phyloP scores from a whole-genome alignment of 2,797 vertebrate species.

The Sebastes miniatus region DNA sequence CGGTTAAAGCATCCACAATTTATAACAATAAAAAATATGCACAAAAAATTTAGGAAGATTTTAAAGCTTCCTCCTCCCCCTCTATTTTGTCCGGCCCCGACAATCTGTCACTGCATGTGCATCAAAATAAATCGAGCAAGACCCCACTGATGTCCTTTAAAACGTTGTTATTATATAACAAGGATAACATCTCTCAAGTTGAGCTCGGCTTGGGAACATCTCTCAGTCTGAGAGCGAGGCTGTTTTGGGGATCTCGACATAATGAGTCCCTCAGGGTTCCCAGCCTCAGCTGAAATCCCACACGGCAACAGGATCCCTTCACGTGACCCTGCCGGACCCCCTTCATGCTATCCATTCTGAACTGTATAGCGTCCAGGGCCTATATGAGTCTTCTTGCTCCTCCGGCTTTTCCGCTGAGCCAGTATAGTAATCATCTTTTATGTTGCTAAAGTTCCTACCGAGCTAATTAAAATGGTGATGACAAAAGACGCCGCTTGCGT shows the following conservation, averaged over 20 bases:
- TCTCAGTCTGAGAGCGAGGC: neutral
- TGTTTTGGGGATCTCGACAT: slow-evolving; percentile 33
- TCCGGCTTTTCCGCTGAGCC: neutral
- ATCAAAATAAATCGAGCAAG: neutral
- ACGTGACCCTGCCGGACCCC: slow-evolving; percentile 9
- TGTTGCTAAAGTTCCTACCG: slow-evolving; percentile 4
- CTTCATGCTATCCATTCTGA: neutral
- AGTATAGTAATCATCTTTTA: neutral
- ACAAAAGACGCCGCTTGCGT: slow-evolving; percentile 15
- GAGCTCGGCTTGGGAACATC: slow-evolving; percentile 26
- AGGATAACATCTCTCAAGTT: neutral
- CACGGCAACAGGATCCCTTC: slow-evolving; percentile 43
- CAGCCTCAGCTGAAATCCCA: slow-evolving; percentile 49
- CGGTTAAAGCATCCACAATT: neutral
- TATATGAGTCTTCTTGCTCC: neutral
- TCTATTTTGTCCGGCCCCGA: neutral
- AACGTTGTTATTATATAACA: slow-evolving; percentile 12
- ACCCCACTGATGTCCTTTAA: neutral
- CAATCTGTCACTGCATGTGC: neutral
- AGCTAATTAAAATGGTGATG: slow-evolving; percentile 33
- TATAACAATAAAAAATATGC: neutral
- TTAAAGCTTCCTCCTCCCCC: neutral
- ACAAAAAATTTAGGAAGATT: neutral
- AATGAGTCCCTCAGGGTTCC: slow-evolving; percentile 47
- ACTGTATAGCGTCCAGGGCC: neutral